Percentiles rank a stretch among this genome's conserved stretches.
Conservation (phyloP, 1,140 invertebrate genomes). For the Drosophila cardini region DNA sequence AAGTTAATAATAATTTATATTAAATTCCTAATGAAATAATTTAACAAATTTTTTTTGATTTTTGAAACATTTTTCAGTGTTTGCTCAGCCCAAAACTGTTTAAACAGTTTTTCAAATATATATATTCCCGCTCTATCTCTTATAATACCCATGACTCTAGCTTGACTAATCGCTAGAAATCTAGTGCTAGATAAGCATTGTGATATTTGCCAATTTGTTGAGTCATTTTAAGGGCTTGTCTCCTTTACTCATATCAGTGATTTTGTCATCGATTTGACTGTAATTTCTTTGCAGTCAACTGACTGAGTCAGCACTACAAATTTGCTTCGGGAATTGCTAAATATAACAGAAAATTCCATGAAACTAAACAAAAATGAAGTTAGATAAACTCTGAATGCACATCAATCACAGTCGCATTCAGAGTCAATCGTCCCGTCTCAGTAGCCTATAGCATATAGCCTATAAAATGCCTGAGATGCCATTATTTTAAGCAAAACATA, state of each 20-base stretch:
- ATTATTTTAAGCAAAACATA: conserved; percentile 57
- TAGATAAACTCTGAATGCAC: conserved; percentile 27
- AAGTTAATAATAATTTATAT: no score
- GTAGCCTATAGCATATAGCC: no score
- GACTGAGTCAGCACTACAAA: conserved; percentile 35
- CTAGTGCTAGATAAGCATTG: conserved; percentile 11
- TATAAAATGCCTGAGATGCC: conserved; percentile 36
- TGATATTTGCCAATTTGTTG: conserved; percentile 1
- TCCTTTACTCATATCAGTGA: conserved; percentile 20
- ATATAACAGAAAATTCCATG: conserved; percentile 44
- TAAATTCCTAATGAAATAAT: no score
- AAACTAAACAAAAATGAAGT: conserved; percentile 1
- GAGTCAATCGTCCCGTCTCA: conserved; percentile 20
- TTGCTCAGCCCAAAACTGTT: no score
- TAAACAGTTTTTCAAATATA: no score
- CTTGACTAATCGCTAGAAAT: conserved; percentile 1
- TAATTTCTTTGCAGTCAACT: conserved; percentile 9
- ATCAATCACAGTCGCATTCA: conserved; percentile 40
- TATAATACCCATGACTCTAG: neutral
- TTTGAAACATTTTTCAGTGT: no score
- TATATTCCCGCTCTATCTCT: no score
- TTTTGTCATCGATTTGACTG: conserved; percentile 35
- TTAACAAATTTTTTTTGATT: no score
- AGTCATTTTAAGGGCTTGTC: conserved; percentile 38
- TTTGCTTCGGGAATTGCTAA: conserved; percentile 34